phyloP scores from a whole-genome alignment of 2,888 invertebrate genomes.

The Ischnus inquisitorius region DNA sequence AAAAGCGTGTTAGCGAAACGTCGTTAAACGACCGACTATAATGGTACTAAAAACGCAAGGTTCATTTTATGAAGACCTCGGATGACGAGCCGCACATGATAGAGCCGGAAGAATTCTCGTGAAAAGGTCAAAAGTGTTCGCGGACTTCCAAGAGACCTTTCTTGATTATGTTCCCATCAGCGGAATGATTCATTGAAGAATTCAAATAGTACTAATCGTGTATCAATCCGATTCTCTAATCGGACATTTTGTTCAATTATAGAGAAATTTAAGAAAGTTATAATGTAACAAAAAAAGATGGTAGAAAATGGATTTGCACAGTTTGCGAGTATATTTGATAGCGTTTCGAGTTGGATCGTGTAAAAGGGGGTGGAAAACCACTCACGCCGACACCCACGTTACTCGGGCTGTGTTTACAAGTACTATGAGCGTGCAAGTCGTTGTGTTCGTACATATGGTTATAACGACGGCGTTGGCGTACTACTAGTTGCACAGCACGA shows the following conservation, averaged over 20 bases:
- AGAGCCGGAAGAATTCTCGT: not conserved
- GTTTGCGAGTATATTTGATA: not conserved
- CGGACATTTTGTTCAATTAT: too few species aligned
- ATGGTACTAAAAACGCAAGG: not conserved
- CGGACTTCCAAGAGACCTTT: not conserved
- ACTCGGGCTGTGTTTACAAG: not conserved
- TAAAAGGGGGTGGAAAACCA: conserved; percentile 6
- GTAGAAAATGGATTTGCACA: not conserved
- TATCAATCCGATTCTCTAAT: too few species aligned
- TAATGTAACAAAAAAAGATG: not conserved
- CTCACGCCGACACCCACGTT: conserved; percentile 11
- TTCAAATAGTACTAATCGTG: not conserved
- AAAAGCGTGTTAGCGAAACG: conserved; percentile 13
- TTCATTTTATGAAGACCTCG: not conserved
- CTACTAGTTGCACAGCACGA: conserved; percentile 10
- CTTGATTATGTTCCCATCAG: not conserved
- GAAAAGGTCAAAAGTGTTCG: conserved; percentile 5
- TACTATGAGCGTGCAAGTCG: not conserved
- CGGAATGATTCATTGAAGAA: not conserved
- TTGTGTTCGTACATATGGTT: not conserved
- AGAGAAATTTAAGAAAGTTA: not conserved
- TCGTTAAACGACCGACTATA: not conserved
- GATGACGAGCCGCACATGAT: not conserved
- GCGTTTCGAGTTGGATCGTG: not conserved
- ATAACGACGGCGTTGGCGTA: conserved; percentile 48